Evolutionary conservation across 2,797 vertebrate genomes (phyloP), one percentile per base, ranked within the genome.

Genomic region (Liparis tanakae): DNA sequence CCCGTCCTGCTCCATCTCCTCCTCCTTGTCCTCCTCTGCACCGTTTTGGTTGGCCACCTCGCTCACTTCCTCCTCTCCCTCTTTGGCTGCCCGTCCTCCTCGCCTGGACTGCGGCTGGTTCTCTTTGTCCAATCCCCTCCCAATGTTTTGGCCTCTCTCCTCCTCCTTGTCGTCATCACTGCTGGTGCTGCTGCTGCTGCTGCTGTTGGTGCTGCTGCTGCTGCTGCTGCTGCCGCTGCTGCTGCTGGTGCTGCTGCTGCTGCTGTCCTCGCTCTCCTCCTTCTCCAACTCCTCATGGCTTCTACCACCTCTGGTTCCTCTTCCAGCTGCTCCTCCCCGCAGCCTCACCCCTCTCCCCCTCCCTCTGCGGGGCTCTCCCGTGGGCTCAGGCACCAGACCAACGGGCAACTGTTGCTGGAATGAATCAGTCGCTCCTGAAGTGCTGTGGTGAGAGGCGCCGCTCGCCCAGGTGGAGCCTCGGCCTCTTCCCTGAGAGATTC

Each of bases 1-100:
- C 94, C 83, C 91, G 92, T 96, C 96, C 87, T 94, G 94, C 82
- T 96, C 96, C 79, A 93, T 93, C 81, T 96, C 91, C 76, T 95
- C 94, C 82, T 96, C 87, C 0, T 87, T 79, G 0, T 89, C 88
- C 13, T 85, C 91, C 56, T 86, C 87, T 0, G 70, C 81, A 51
- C 82, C 84, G 1, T 89, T 91, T 85, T 90, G 89, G 83, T 89
- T 91, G 64, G 68, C 82, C 66, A 46, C 39, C 36, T 93, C 89
- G 5, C 75, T 72, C n/a, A 72, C 83, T 20, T 90, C 91, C 7
- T 92, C 91, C 2, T 89, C 83, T 79, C 76, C 37, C 34, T 91
- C 90, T 93, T 93, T 90, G 85, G 91, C 79, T 79, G 76, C 62
- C 69, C 72, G 53, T 74, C 83, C 82, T 85, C 79, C 76, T 76